A percentile compares a stretch with the other conserved stretches of the same genome.
Conservation (phyloP, 2,113 vertebrate species). For the Raja brachyura region DNA sequence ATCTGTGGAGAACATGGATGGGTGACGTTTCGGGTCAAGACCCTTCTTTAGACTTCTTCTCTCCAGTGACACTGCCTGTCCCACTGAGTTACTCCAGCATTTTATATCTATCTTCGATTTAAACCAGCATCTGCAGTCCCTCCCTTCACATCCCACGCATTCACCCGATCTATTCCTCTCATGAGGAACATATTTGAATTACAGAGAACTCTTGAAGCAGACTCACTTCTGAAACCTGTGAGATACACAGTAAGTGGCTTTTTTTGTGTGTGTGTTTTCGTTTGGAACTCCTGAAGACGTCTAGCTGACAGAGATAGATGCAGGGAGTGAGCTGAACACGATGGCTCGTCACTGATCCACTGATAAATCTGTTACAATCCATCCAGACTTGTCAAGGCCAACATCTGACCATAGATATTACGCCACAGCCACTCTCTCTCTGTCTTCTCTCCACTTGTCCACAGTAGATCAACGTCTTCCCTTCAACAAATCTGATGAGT, state of each 20-base stretch:
- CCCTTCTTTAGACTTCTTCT: too few relatives aligned
- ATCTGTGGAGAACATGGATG: too few relatives aligned
- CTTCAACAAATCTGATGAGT: neutral
- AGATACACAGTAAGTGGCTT: too few relatives aligned
- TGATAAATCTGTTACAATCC: neutral
- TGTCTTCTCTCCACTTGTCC: neutral
- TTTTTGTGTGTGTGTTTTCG: neutral
- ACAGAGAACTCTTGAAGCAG: neutral
- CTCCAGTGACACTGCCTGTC: too few relatives aligned
- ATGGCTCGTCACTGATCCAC: neutral
- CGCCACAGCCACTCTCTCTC: neutral
- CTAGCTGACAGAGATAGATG: neutral
- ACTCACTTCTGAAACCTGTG: neutral
- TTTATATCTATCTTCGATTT: too few relatives aligned
- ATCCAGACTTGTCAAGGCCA: neutral
- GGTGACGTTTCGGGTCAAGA: too few relatives aligned
- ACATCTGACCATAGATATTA: neutral
- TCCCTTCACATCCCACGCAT: too few relatives aligned
- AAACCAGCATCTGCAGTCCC: too few relatives aligned
- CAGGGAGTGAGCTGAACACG: neutral
- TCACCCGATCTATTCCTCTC: too few relatives aligned
- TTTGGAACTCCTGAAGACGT: neutral
- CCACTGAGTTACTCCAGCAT: too few relatives aligned
- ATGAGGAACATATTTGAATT: neutral
- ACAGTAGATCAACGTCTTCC: neutral